Conservation (phyloP, 2,113 vertebrate species). For the Channa maculata region DNA sequence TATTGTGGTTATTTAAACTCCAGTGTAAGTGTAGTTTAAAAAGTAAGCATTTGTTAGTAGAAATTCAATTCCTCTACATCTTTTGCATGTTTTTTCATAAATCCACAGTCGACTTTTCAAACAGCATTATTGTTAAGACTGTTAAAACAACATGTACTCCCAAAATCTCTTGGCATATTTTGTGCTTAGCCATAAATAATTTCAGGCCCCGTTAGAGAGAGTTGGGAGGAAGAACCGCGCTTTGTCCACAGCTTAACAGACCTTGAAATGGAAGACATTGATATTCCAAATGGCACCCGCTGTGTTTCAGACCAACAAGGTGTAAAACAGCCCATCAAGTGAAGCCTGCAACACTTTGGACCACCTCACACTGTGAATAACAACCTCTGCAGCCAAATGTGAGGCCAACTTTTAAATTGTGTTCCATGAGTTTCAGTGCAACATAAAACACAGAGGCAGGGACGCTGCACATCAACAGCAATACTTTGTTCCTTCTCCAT, state of each 20-base stretch:
- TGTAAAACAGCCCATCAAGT: conserved; percentile 45
- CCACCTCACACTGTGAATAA: conserved; percentile 27
- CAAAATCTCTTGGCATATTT: background rate
- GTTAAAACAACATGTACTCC: background rate
- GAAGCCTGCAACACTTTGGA: conserved; percentile 16
- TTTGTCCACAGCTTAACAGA: conserved; percentile 26
- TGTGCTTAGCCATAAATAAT: background rate
- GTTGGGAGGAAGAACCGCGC: background rate
- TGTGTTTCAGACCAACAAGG: conserved; percentile 30
- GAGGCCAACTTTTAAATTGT: background rate
- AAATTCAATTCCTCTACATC: too few species aligned
- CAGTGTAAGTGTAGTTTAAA: too few species aligned
- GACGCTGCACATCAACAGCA: background rate
- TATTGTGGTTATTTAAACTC: too few species aligned
- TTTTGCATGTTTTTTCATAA: too few species aligned
- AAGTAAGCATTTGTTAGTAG: too few species aligned
- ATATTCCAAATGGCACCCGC: conserved; percentile 37
- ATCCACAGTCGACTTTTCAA: background rate
- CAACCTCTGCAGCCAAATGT: conserved; percentile 10
- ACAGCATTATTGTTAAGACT: background rate
- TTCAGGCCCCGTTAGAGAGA: background rate
- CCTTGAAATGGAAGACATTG: conserved; percentile 45
- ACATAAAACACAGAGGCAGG: background rate
- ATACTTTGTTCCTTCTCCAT: background rate
- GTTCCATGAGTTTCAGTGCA: background rate